Conservation (phyloP, 2,113 vertebrate species). For the Ameiurus melas region DNA sequence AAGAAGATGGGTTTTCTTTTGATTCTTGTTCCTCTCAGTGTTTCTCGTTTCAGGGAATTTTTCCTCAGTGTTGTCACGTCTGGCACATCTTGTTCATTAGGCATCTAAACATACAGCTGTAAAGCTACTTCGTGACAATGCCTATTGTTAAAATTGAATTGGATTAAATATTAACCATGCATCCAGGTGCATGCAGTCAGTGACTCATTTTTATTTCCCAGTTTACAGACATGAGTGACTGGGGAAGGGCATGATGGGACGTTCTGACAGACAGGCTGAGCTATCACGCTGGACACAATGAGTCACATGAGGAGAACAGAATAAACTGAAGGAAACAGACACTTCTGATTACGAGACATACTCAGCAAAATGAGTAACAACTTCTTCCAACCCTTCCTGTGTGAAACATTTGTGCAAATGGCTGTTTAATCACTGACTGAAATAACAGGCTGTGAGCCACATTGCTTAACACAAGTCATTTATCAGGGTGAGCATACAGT, state of each 20-base stretch:
- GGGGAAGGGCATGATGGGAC: neutral
- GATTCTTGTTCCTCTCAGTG: no score
- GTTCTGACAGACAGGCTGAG: conserved; percentile 21
- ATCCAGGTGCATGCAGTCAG: neutral
- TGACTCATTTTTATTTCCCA: neutral
- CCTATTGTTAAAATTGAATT: neutral
- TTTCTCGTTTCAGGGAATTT: neutral
- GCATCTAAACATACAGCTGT: neutral
- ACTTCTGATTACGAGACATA: conserved; percentile 11
- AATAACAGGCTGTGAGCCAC: conserved; percentile 4
- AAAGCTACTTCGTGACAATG: neutral
- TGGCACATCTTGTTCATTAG: neutral
- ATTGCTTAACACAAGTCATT: conserved; percentile 39
- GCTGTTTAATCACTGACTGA: conserved; percentile 23
- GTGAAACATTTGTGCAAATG: neutral
- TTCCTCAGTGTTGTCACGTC: neutral
- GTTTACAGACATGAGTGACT: neutral
- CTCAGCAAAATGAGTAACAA: conserved; percentile 39
- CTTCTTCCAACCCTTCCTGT: conserved; percentile 21
- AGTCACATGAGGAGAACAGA: conserved; percentile 29
- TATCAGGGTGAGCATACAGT: conserved; percentile 40
- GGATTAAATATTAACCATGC: neutral
- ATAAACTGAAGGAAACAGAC: conserved; percentile 38
- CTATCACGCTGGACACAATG: conserved; percentile 19
- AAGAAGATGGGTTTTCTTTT: neutral